Conservation (phyloP, 2,113 vertebrate species). For the Pelobates fuscus region DNA sequence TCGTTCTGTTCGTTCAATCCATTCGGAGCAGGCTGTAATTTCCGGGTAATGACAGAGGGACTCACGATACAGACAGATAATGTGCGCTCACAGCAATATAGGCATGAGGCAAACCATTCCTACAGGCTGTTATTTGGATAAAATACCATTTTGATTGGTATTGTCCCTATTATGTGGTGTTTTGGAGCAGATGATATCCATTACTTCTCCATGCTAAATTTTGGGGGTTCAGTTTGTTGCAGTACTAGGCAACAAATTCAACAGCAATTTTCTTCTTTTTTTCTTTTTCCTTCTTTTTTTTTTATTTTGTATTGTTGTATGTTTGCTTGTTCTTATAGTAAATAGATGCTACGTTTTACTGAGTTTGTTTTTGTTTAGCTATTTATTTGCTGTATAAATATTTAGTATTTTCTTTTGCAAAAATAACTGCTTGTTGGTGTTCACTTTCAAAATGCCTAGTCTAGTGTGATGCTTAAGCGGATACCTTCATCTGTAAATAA, state of each 20-base stretch:
- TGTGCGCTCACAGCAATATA: conserved; percentile 70
- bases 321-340: too few relatives aligned
- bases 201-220: conserved; percentile 55
- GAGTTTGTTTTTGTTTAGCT: too few relatives aligned
- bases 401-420: too few relatives aligned
- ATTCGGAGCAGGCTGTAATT: conserved; percentile 76
- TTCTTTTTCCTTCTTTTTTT: too few relatives aligned
- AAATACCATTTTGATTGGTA: conserved; percentile 66
- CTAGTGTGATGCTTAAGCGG: too few relatives aligned
- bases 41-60: conserved; percentile 75
- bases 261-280: neutral
- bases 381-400: too few relatives aligned
- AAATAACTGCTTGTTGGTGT: too few relatives aligned
- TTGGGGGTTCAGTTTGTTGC: neutral
- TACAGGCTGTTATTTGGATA: conserved; percentile 66
- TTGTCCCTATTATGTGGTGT: conserved; percentile 59
- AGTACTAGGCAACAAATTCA: conserved; percentile 8
- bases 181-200: conserved; percentile 63
- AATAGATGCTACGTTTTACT: too few relatives aligned
- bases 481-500: too few relatives aligned
- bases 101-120: conserved; percentile 71
- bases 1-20: conserved; percentile 70
- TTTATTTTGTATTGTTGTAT: too few relatives aligned
- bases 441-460: too few relatives aligned
- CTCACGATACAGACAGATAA: conserved; percentile 66